Evolutionary conservation across 2,888 invertebrate species (phyloP).

Genomic region (Leptopilina drosophilae): DNA sequence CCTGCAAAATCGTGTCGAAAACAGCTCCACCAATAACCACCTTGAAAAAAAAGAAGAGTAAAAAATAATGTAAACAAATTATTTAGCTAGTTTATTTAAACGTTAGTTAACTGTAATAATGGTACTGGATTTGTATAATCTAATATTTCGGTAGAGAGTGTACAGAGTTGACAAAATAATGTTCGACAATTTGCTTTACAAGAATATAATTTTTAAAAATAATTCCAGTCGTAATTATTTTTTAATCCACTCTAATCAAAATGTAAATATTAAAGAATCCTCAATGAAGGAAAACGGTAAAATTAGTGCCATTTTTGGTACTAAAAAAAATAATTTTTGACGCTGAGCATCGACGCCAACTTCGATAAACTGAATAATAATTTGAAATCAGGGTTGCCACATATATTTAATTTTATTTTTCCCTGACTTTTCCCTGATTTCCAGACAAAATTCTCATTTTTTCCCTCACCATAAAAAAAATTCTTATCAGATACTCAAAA

Average conservation of each 20-base stretch:
- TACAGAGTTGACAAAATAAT: conserved; percentile 33
- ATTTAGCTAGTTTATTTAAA: conserved; percentile 28
- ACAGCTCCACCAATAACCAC: conserved; percentile 89
- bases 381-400: too few relatives aligned
- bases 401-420: too few relatives aligned
- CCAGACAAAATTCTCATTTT: too few relatives aligned
- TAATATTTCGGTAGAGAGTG: conserved; percentile 36
- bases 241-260: neutral
- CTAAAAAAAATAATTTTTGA: too few relatives aligned
- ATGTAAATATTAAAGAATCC: neutral
- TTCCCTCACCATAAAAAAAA: too few relatives aligned
- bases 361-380: too few relatives aligned
- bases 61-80: conserved; percentile 36
- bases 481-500: too few relatives aligned
- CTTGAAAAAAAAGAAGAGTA: conserved; percentile 67
- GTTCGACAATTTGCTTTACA: conserved; percentile 35
- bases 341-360: too few relatives aligned
- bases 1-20: conserved; percentile 84
- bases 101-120: conserved; percentile 18
- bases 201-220: conserved; percentile 39
- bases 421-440: too few relatives aligned
- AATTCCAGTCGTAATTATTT: neutral
- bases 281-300: too few relatives aligned
- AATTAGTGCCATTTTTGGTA: too few relatives aligned
- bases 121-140: conserved; percentile 21